Percentiles rank a stretch among this genome's conserved stretches.
These are phyloP conservation scores for Iguana delicatissima DNA, from an alignment of 2,797 vertebrate genomes.

Conservation along the genomic window DNA sequence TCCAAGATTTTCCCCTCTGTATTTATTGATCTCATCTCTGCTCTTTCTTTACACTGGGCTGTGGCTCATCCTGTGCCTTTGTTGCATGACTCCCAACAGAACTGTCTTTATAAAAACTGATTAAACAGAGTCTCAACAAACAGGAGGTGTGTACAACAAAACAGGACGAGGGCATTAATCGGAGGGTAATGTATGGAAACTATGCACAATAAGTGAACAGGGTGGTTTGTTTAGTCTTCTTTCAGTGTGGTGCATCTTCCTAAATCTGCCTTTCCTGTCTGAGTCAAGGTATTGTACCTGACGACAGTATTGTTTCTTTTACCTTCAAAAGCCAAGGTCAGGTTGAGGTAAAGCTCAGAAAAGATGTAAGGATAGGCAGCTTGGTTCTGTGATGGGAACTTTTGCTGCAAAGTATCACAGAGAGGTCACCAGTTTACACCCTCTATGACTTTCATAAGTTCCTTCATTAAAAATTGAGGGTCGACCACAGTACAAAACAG, in stretches of 20 bases:
- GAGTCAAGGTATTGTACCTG: conserved; percentile 73
- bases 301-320: conserved; percentile 61
- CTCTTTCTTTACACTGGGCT: conserved; percentile 51
- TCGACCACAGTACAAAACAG: conserved; percentile 72
- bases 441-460: conserved; percentile 75
- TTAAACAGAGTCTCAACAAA: conserved; percentile 65
- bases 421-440: conserved; percentile 73
- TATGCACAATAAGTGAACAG: conserved; percentile 68
- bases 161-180: conserved; percentile 70
- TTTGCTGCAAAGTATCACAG: conserved; percentile 54
- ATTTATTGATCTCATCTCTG: conserved; percentile 64
- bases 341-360: conserved; percentile 68
- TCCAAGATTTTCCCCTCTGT: neutral
- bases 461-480: conserved; percentile 81
- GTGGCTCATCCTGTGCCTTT: conserved; percentile 60
- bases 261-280: conserved; percentile 82
- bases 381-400: conserved; percentile 45
- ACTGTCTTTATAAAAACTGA: conserved; percentile 63
- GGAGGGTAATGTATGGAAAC: conserved; percentile 68
- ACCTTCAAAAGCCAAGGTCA: conserved; percentile 72
- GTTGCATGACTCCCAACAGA: conserved; percentile 35
- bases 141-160: conserved; percentile 65
- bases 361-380: conserved; percentile 58
- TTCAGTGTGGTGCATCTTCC: conserved; percentile 73
- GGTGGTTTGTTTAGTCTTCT: conserved; percentile 77